Base-by-base conservation (phyloP, 64 coral and sea anemone species). In the Pocillopora damicornis region DNA sequence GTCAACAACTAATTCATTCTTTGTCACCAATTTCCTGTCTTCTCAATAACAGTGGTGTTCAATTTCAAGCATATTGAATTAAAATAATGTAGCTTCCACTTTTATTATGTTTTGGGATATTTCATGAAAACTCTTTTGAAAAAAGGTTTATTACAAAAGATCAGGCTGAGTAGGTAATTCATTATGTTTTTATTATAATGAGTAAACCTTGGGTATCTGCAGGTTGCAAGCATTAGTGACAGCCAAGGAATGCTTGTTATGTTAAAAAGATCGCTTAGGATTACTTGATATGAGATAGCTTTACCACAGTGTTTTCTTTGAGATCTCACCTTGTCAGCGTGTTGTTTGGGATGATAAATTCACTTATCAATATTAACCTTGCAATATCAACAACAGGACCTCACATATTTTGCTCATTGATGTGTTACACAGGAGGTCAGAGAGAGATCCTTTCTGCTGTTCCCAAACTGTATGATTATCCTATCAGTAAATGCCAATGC, bases 361-460 rank as follows among this genome's bases (percentile, higher is more conserved):
- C 67, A n/a, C 67, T 71, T 8, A 86, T 86, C 13, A 37, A 17
- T 79, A 13, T 60, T 79, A 22, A 63, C 67, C 15, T 88, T 81
- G 18, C 30, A 68, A 73, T 75, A 79, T 18, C 8, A 79, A 20
- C 20, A 77, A 35, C 10, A 63, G 23, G 38, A 63, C 30, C 11
- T n/a, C 14, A 71, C 51, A 17, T 25, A 15, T 67, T 3, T 63
- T 79, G 26, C 61, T 35, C 57, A 71, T 81, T 63, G 30, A 30
- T 51, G 42, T 36, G 75, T 67, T 73, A 94, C 76, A 4, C 74
- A 98, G 95, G 97, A 99, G 77, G 97, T 99, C 36, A 88, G 88
- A 88, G 97, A 99, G 64, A 90, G 97, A 76, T 95, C 94, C 66
- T 99, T 99, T 60, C 85, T 99, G 20, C 56, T 99, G 76, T 99